A percentile compares a stretch with the other conserved stretches of the same genome.
These are phyloP conservation scores for Perca flavescens DNA, from an alignment of 2,113 vertebrate species.

Conservation along the genomic window DNA sequence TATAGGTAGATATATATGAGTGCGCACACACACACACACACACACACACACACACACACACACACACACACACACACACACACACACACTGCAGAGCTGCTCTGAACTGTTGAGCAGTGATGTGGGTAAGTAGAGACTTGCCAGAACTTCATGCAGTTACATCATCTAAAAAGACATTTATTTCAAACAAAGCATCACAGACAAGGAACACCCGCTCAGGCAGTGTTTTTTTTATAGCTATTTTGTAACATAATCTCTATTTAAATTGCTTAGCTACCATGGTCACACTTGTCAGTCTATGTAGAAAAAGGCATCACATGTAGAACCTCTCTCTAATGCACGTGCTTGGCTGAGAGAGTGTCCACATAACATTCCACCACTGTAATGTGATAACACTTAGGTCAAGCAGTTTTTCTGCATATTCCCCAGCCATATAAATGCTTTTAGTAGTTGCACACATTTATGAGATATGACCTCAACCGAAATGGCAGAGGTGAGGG, in stretches of 20 bases:
- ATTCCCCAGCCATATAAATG: not conserved
- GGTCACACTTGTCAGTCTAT: not conserved
- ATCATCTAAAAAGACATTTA: slow-evolving; percentile 6
- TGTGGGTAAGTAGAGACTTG: not conserved
- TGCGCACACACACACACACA: not conserved
- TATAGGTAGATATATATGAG: not conserved
- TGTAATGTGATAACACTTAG: not conserved
- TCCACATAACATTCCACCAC: not conserved
- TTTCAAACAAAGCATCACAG: not conserved
- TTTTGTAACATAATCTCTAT: not conserved
- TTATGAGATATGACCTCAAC: no score
- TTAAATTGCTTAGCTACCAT: not conserved
- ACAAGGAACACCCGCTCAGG: not conserved
- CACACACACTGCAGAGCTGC: not conserved
- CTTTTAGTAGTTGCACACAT: not conserved
- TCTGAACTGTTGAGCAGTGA: not conserved
- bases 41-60: no score
- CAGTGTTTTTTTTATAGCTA: not conserved
- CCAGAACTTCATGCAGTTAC: not conserved
- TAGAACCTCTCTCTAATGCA: not conserved
- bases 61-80: no score
- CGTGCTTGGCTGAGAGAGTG: not conserved
- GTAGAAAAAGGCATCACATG: not conserved
- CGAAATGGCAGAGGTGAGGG: not conserved
- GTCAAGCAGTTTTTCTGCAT: not conserved